Conservation (phyloP, 2,888 invertebrate genomes). For the Copidosoma aretas region DNA sequence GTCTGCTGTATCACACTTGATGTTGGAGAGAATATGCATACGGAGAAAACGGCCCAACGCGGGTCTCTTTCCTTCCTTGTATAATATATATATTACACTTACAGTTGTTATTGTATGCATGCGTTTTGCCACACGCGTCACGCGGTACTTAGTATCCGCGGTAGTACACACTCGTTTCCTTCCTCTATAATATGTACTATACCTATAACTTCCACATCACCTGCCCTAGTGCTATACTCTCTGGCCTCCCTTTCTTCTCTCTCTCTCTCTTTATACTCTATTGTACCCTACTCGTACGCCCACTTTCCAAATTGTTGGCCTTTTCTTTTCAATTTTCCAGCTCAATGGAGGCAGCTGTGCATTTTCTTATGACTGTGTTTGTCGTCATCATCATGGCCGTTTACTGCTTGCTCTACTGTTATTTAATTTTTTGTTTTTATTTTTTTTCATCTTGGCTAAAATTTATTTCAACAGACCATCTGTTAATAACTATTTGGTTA, state of each 20-base stretch:
- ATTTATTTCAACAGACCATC: no score
- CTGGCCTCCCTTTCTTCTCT: background rate
- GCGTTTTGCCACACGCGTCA: no score
- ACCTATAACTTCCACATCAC: background rate
- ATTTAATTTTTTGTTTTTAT: background rate
- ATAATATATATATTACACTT: no score
- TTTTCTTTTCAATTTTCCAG: slow-evolving; percentile 22
- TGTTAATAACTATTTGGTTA: no score
- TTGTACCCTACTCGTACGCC: background rate
- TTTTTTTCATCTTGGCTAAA: no score
- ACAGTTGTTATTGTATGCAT: no score
- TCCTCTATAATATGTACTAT: background rate
- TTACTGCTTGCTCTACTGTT: background rate
- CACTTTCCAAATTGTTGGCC: background rate
- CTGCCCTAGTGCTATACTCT: background rate
- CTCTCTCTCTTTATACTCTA: background rate
- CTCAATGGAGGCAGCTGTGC: slow-evolving; percentile 1
- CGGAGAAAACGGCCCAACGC: no score
- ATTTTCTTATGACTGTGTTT: background rate
- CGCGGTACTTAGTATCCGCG: no score
- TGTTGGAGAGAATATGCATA: no score
- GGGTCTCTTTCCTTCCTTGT: no score
- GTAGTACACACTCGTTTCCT: background rate
- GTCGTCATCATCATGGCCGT: background rate
- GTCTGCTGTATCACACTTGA: background rate